Percentiles rank a stretch among this genome's conserved stretches.
phyloP scores from a whole-genome alignment of 1,140 invertebrate species.

The Sycophaga agraensis region DNA sequence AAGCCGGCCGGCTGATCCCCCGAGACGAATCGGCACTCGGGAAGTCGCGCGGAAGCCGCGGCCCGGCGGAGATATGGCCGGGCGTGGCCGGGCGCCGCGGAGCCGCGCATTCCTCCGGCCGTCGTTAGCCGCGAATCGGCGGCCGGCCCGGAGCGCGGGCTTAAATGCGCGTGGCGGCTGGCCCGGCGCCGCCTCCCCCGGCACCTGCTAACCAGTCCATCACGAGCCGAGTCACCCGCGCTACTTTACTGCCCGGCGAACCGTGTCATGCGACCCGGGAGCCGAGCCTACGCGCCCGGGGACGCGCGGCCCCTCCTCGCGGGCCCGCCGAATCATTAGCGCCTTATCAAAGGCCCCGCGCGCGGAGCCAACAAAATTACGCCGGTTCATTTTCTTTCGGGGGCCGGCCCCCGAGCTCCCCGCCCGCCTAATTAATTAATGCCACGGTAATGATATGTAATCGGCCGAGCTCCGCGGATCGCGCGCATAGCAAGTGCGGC shows the following conservation, averaged over 20 bases:
- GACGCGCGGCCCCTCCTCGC: background rate
- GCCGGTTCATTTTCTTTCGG: slow-evolving; percentile 20
- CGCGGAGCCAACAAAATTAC: slow-evolving; percentile 17
- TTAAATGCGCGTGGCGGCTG: slow-evolving; percentile 7
- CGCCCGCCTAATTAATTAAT: slow-evolving; percentile 50
- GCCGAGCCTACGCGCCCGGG: slow-evolving; percentile 40
- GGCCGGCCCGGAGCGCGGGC: background rate
- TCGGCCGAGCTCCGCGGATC: slow-evolving; percentile 39
- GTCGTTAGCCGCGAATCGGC: slow-evolving; percentile 35
- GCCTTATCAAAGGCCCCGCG: slow-evolving; percentile 20
- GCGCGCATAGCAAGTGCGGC: slow-evolving; percentile 46
- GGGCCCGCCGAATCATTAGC: slow-evolving; percentile 20
- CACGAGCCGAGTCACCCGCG: slow-evolving; percentile 55
- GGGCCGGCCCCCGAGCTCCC: background rate
- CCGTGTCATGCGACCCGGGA: slow-evolving; percentile 52
- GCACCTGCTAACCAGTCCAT: slow-evolving; percentile 56
- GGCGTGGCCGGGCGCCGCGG: too few relatives aligned
- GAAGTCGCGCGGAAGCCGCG: too few relatives aligned
- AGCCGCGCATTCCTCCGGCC: slow-evolving; percentile 10
- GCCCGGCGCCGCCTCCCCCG: slow-evolving; percentile 50
- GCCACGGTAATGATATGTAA: slow-evolving; percentile 53
- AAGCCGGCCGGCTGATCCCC: too few relatives aligned
- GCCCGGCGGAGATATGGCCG: too few relatives aligned
- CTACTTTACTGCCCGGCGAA: slow-evolving; percentile 55
- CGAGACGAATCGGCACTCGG: too few relatives aligned